phyloP scores from a whole-genome alignment of 1,140 invertebrate species.

The Batillaria attramentaria region DNA sequence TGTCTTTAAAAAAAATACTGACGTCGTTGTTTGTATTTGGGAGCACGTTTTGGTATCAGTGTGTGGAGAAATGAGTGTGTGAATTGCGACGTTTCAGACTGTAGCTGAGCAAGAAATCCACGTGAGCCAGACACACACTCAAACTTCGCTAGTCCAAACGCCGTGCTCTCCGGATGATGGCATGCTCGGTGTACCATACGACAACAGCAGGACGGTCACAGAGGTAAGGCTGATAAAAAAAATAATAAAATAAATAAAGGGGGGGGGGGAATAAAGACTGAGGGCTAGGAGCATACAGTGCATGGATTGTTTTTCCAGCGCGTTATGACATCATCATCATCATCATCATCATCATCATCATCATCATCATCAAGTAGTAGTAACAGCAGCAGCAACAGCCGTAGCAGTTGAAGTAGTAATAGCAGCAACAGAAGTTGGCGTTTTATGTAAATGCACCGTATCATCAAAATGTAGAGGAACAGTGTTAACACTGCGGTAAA shows the following conservation, averaged over 20 bases:
- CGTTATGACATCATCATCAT: neutral
- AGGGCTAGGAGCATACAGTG: too few species aligned
- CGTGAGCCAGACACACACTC: slow-evolving; percentile 25
- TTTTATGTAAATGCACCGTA: too few species aligned
- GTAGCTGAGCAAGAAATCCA: neutral
- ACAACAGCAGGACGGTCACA: neutral
- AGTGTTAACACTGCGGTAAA: too few species aligned
- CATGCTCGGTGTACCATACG: slow-evolving; percentile 25
- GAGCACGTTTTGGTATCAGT: neutral
- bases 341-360: neutral
- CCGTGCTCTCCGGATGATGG: slow-evolving; percentile 10
- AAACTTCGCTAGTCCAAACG: slow-evolving; percentile 25
- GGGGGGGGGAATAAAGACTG: neutral
- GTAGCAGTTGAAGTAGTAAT: neutral
- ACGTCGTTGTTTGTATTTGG: neutral
- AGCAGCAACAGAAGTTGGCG: too few species aligned
- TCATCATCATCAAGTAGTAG: neutral
- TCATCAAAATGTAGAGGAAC: too few species aligned
- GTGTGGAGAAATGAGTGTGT: neutral
- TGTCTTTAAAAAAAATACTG: too few species aligned
- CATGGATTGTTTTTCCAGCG: neutral
- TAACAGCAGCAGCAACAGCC: neutral
- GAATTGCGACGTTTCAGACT: neutral
- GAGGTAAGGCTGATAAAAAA: neutral
- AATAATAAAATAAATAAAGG: neutral